Evolutionary conservation across 2,888 invertebrate species (phyloP).

Genomic region (Nemotelus nigrinus): DNA sequence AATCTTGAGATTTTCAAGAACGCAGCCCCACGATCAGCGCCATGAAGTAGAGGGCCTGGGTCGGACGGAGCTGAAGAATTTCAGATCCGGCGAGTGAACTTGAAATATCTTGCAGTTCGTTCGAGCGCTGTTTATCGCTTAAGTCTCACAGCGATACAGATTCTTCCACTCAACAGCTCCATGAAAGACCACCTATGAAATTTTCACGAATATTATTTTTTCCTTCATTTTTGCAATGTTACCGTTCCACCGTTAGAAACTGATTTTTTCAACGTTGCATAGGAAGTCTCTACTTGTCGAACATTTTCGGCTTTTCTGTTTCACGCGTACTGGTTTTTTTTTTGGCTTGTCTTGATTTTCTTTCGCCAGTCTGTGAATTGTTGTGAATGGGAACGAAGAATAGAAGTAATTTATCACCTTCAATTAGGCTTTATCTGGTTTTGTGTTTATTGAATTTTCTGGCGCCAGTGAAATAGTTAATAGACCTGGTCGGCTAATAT

Average conservation of each 20-base stretch:
- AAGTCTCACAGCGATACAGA: neutral
- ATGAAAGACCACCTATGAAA: neutral
- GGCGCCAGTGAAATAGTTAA: constrained; percentile 15
- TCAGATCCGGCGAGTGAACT: neutral
- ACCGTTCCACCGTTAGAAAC: neutral
- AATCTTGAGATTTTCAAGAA: constrained; percentile 29
- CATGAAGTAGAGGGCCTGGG: neutral
- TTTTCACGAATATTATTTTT: neutral
- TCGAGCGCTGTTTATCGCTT: neutral
- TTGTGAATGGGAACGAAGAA: constrained; percentile 16
- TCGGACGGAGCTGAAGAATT: neutral
- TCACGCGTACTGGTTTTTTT: too few species aligned
- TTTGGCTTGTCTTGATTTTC: too few species aligned
- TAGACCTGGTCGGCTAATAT: neutral
- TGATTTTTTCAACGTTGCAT: neutral
- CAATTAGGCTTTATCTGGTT: constrained; percentile 5
- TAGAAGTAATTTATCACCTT: constrained; percentile 6
- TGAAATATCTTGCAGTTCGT: neutral
- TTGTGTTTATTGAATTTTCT: neutral
- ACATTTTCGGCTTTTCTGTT: too few species aligned
- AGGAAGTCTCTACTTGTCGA: too few species aligned
- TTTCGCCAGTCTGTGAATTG: neutral
- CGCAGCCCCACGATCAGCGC: neutral
- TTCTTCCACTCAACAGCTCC: neutral
- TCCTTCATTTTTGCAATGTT: neutral